Evolutionary conservation across 2,113 vertebrate species (phyloP), one percentile per base, ranked within the genome.

Genomic region (Zootoca vivipara): DNA sequence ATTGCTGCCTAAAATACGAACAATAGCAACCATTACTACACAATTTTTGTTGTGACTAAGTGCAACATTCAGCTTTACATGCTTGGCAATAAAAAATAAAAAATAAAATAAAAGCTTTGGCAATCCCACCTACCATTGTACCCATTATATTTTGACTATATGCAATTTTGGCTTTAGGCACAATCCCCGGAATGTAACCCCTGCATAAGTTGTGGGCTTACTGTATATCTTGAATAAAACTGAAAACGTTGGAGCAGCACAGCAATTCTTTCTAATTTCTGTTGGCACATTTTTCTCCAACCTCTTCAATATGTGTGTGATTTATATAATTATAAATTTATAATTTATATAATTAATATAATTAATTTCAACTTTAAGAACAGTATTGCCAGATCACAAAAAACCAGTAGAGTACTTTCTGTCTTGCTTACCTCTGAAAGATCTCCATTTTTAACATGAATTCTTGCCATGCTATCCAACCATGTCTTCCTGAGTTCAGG

Each of bases 381-480:
- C 46, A 33, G 5, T 24, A 58, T 58, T 24, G 30, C n/a, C 62
- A 64, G n/a, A 81, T 33, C 20, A 78, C 30, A 46, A 28, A 78
- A 46, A 78, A 13, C 62, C 58, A 65, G 18, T 30, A 77, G n/a
- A 74, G 0, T 30, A 73, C 28, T 69, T 82, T 24, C 9, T 26
- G 2, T 40, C 89, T 83, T 78, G 69, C 62, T 89, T 89, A 98
- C 99, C 98, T 99, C 99, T 0, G 99, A 99, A 35, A 99, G 96
- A 94, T 99, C 99, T 78, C 98, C 98, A 7, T 99, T 99, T 95
- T 99, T 99, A 89, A 99, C 98, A 9, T 99, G 99, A 93, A 99
- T 99, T 77, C 98, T 97, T 42, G 99, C 99, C 99, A 99, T 99
- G 96, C 99, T 99, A 96, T 99, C 99, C 83, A 99, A 95, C 99